A percentile compares a stretch with the other conserved stretches of the same genome.
phyloP scores from a whole-genome alignment of 1,140 invertebrate genomes.

The Euura lappo region DNA sequence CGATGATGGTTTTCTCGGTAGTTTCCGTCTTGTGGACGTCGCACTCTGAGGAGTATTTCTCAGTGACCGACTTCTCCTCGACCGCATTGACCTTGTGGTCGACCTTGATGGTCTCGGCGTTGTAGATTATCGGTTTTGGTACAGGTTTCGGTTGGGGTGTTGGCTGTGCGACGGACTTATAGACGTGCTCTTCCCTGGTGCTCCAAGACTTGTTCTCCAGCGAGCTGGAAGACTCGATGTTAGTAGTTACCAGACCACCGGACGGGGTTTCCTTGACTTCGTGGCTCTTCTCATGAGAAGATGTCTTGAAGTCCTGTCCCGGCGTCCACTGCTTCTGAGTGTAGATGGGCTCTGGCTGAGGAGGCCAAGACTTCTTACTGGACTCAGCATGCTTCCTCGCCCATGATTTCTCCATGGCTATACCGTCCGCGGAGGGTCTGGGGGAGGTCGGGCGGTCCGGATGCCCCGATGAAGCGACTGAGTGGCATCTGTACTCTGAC shows the following conservation, averaged over 20 bases:
- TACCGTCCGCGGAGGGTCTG: slow-evolving; percentile 64
- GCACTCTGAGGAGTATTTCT: slow-evolving; percentile 50
- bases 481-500: slow-evolving; percentile 43
- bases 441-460: slow-evolving; percentile 46
- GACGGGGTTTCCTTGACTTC: slow-evolving; percentile 48
- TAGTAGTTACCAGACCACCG: slow-evolving; percentile 46
- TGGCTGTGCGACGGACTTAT: slow-evolving; percentile 36
- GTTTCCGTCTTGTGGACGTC: slow-evolving; percentile 47
- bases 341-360: slow-evolving; percentile 26
- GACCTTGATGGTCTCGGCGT: slow-evolving; percentile 58
- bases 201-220: slow-evolving; percentile 52
- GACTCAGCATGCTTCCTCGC: slow-evolving; percentile 61
- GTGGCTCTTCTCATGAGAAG: slow-evolving; percentile 42
- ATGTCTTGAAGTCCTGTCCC: slow-evolving; percentile 47
- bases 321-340: slow-evolving; percentile 16
- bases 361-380: slow-evolving; percentile 62
- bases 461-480: slow-evolving; percentile 40
- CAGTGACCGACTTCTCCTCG: slow-evolving; percentile 46
- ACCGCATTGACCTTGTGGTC: slow-evolving; percentile 54
- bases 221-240: slow-evolving; percentile 46
- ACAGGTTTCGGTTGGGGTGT: slow-evolving; percentile 26
- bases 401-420: slow-evolving; percentile 71
- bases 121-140: slow-evolving; percentile 52
- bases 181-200: slow-evolving; percentile 42
- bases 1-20: slow-evolving; percentile 51